These are phyloP conservation scores for Orchesella flavescens DNA, from an alignment of 2,888 invertebrate genomes.

Conservation along the genomic window DNA sequence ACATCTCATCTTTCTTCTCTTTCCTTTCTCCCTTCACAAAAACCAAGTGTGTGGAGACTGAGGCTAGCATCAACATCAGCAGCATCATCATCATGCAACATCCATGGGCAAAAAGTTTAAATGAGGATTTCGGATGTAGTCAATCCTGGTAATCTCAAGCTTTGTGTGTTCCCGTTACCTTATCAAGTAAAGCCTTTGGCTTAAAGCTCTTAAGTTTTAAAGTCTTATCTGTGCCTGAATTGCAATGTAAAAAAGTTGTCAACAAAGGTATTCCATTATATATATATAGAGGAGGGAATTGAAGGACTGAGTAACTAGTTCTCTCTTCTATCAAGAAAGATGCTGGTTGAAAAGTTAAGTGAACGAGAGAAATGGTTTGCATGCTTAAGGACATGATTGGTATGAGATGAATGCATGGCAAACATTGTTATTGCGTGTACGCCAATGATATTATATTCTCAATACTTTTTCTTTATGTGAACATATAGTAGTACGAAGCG, in stretches of 20 bases:
- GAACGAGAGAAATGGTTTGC: constrained; percentile 53
- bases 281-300: neutral
- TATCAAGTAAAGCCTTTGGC: constrained; percentile 42
- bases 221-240: constrained; percentile 50
- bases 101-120: constrained; percentile 36
- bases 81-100: constrained; percentile 14
- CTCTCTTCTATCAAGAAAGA: neutral
- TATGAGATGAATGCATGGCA: constrained; percentile 4
- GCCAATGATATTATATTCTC: neutral
- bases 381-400: constrained; percentile 54
- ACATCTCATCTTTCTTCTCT: constrained; percentile 57
- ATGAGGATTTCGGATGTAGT: constrained; percentile 43
- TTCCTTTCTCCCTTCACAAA: neutral
- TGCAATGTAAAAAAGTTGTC: constrained; percentile 33
- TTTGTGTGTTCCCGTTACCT: constrained; percentile 26
- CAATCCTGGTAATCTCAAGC: constrained; percentile 44
- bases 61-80: neutral
- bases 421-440: neutral
- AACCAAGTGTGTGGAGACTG: neutral
- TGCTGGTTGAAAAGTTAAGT: constrained; percentile 37
- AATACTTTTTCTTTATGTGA: neutral
- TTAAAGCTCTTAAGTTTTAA: constrained; percentile 43
- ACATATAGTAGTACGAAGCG: neutral
- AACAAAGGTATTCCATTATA: constrained; percentile 31
- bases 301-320: neutral